Evolutionary conservation across 2,888 invertebrate species (phyloP), one percentile per base, ranked within the genome.

Genomic region (Dione vanillae): DNA sequence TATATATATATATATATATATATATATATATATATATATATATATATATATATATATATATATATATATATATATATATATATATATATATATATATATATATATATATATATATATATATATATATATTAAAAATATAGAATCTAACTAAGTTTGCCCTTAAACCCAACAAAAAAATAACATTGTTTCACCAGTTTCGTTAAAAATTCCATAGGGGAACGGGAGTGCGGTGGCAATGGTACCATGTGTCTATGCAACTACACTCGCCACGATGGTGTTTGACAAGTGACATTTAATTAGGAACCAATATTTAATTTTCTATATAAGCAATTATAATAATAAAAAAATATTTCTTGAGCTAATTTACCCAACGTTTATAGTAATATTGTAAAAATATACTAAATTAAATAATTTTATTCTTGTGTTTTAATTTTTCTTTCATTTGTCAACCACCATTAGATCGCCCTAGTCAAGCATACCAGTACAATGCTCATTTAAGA

Each of bases 201-300:
- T 69, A 62, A 75, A 27, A 70, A 66, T 75, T 71, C 71, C 73
- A 74, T 76, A 73, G 73, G 56, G 69, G 78, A 51, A 37, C 12
- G 64, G 77, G 79, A 79, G 85, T 87, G 87, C 83, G 77, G 77
- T 83, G 83, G 80, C 77, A 77, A 83, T 82, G 82, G 77, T 75
- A 79, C 74, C 75, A 80, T 79, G 78, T 77, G 80, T 89, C 82
- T 76, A 89, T 88, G 88, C 87, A 87, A 85, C 83, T 80, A 76
- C 85, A 83, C 73, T 73, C 72, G 69, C 66, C 49, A 43, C 43
- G 59, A 65, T 58, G 62, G 65, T 65, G 65, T 56, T 68, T 72
- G 71, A 75, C 67, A 71, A 74, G 62, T 70, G 66, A 59, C 41
- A 8, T 49, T 19, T 7, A 37, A 64, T 14, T 37, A 8, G 19